Percentiles rank a stretch among this genome's conserved stretches.
Conservation (phyloP, 2,888 invertebrate species). For the Tetanocera ferruginea region DNA sequence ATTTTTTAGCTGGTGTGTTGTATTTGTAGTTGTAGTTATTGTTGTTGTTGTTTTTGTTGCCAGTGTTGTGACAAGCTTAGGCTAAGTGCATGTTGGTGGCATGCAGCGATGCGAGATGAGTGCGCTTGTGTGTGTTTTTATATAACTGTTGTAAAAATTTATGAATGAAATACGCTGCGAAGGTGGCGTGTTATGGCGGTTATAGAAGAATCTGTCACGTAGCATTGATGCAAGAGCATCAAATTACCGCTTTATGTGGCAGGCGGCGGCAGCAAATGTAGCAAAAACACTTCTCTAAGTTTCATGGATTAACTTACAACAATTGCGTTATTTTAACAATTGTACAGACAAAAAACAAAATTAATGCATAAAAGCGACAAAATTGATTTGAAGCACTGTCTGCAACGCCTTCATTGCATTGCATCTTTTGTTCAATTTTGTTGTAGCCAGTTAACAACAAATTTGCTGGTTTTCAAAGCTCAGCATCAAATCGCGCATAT, state of each 20-base stretch:
- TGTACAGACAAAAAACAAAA: not conserved
- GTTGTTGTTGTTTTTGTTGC: constrained; percentile 47
- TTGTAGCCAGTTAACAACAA: not conserved
- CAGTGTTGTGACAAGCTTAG: constrained; percentile 14
- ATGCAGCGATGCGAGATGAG: not conserved
- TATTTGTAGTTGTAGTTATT: constrained; percentile 45
- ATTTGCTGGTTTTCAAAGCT: not conserved
- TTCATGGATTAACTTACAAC: not conserved
- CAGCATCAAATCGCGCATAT: not conserved
- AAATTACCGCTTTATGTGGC: constrained; percentile 57
- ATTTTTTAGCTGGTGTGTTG: constrained; percentile 36
- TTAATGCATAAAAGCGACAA: not conserved
- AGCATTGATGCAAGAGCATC: constrained; percentile 40
- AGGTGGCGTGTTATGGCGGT: not conserved
- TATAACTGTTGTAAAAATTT: not conserved
- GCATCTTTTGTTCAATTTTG: not conserved
- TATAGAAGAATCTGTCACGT: not conserved
- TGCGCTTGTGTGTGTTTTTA: not conserved
- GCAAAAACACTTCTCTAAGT: constrained; percentile 6
- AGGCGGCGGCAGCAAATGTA: constrained; percentile 35
- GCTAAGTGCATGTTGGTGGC: constrained; percentile 33
- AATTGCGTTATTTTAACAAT: not conserved
- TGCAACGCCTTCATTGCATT: not conserved
- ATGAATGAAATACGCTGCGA: not conserved
- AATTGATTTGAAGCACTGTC: constrained; percentile 39